Percentiles rank a stretch among this genome's conserved stretches.
These are phyloP conservation scores for Allolobophora icterica DNA, from an alignment of 2,888 invertebrate species.

Conservation along the genomic window DNA sequence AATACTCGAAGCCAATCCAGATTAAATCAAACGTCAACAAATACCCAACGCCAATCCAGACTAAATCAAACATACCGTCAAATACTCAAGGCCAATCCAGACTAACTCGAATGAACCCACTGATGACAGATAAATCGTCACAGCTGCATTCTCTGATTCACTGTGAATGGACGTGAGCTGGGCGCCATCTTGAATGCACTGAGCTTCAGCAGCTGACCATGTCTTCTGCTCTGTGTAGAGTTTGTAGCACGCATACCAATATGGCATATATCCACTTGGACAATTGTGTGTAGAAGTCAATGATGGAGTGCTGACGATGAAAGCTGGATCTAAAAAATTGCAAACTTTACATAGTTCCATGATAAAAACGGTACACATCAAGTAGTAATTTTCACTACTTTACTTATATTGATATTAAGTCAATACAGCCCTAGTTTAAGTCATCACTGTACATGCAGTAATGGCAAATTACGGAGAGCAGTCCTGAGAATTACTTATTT, in stretches of 20 bases:
- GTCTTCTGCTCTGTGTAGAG: not conserved
- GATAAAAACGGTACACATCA: too few species aligned
- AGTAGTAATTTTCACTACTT: not conserved
- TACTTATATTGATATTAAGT: not conserved
- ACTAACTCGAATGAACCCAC: not conserved
- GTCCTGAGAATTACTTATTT: not conserved
- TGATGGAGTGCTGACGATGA: not conserved
- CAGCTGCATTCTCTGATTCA: slow-evolving; percentile 36
- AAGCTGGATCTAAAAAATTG: not conserved
- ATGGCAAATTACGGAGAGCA: not conserved
- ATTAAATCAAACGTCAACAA: not conserved
- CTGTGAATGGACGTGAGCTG: slow-evolving; percentile 35
- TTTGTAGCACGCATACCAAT: not conserved
- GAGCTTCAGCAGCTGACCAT: slow-evolving; percentile 20
- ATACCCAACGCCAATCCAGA: too few species aligned
- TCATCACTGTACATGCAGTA: not conserved
- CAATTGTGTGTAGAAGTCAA: not conserved
- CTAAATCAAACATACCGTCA: not conserved
- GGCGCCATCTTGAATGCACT: slow-evolving; percentile 32
- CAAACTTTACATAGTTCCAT: not conserved
- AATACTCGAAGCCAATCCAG: slow-evolving; percentile 39
- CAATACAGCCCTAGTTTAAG: not conserved
- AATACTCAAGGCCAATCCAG: slow-evolving; percentile 39
- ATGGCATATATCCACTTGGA: not conserved
- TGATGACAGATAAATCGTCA: slow-evolving; percentile 28